Evolutionary conservation across 2,888 invertebrate species (phyloP), one percentile per base, ranked within the genome.

Genomic region (Sepioteuthis lessoniana): DNA sequence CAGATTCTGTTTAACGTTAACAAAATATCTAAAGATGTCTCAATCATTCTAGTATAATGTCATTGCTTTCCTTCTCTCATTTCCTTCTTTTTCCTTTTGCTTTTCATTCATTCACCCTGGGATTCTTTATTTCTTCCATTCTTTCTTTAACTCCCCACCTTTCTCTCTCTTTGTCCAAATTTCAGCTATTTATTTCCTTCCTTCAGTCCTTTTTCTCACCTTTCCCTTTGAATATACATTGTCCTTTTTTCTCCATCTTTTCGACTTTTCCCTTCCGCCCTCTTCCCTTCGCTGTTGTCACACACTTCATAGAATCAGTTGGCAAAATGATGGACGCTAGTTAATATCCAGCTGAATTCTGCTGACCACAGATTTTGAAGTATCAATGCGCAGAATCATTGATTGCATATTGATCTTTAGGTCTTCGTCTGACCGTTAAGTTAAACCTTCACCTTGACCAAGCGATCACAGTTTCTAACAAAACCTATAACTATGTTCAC

Each of bases 351-450:
- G n/a, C 13, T 76, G n/a, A 76, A 76, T 76, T 35, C n/a, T 13
- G 13, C 76, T 35, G 76, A 76, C 76, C n/a, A 76, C 76, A 16
- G 13, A 76, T 35, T 55, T 76, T 76, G n/a, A 76, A 76, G n/a
- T 76, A 76, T 76, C 76, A 76, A 76, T 76, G 13, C n/a, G n/a
- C 19, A 76, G n/a, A n/a, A 76, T 76, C 76, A 76, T 76, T 76
- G 76, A 76, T 76, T 76, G 76, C 76, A n/a, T 76, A 76, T 76
- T 76, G 76, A 76, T 76, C 76, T 76, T 76, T n/a, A 35, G n/a
- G 76, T n/a, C 76, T 16, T 35, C n/a, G 76, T n/a, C 76, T 76
- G 76, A 76, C 76, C 76, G n/a, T 16, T 76, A 4, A 76, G n/a
- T 76, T 76, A 76, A 76, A 76, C 76, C 76, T 76, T 35, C 76